Percentiles rank a stretch among this genome's conserved stretches.
Conservation (phyloP, 2,113 vertebrate species). For the Pipa parva region DNA sequence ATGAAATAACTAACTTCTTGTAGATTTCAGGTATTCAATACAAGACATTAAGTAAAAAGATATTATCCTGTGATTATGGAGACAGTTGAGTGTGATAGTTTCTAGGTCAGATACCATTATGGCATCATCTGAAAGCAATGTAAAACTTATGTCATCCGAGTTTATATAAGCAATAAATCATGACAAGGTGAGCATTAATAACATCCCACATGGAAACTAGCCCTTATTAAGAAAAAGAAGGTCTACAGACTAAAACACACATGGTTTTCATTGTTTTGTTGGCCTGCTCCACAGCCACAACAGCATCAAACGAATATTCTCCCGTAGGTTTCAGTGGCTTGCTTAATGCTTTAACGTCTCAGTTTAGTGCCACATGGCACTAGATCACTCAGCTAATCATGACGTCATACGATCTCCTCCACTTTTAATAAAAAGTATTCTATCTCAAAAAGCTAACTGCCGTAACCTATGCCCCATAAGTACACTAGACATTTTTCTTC, state of each 20-base stretch:
- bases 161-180: constrained; percentile 47
- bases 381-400: constrained; percentile 18
- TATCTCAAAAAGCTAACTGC: constrained; percentile 10
- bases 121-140: constrained; percentile 18
- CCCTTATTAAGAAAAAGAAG: neutral
- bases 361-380: constrained; percentile 14
- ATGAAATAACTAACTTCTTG: constrained; percentile 52
- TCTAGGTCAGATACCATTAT: neutral
- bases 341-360: constrained; percentile 13
- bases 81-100: constrained; percentile 25
- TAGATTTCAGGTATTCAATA: constrained; percentile 54
- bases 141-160: constrained; percentile 17
- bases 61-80: constrained; percentile 37
- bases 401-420: constrained; percentile 31
- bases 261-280: constrained; percentile 20
- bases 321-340: constrained; percentile 21
- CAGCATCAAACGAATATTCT: constrained; percentile 30
- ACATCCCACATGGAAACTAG: constrained; percentile 10
- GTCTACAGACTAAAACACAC: constrained; percentile 6
- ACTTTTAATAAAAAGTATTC: neutral
- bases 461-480: neutral
- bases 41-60: constrained; percentile 35
- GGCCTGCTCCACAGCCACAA: constrained; percentile 23
- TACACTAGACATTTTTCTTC: neutral
- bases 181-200: constrained; percentile 31